These are phyloP conservation scores for Lycorma delicatula DNA, from an alignment of 1,140 invertebrate genomes.

Conservation along the genomic window DNA sequence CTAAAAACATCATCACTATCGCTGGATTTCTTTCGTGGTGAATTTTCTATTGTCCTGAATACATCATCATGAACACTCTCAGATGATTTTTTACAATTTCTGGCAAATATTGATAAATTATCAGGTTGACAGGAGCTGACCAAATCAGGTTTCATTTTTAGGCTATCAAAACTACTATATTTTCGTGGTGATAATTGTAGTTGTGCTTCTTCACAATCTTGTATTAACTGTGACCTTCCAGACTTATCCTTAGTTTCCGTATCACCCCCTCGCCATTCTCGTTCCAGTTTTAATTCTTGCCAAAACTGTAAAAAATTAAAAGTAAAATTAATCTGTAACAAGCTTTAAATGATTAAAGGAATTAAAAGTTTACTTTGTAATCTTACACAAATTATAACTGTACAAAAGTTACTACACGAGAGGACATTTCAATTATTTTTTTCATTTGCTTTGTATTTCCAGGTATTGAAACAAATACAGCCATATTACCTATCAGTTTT, in stretches of 20 bases:
- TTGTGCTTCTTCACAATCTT: slow-evolving; percentile 7
- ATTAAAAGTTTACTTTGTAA: not conserved
- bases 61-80: slow-evolving; percentile 7
- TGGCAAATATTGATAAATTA: not conserved
- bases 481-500: too few relatives aligned
- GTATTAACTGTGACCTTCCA: slow-evolving; percentile 3
- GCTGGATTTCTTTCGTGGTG: slow-evolving; percentile 1
- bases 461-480: too few relatives aligned
- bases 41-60: slow-evolving; percentile 3
- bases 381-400: too few relatives aligned
- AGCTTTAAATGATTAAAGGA: not conserved
- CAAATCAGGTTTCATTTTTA: slow-evolving; percentile 13
- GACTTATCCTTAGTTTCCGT: slow-evolving; percentile 1
- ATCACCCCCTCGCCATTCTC: slow-evolving; percentile 21
- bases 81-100: not conserved
- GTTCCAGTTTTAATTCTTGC: slow-evolving; percentile 48
- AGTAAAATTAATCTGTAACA: slow-evolving; percentile 14
- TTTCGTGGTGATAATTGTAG: not conserved
- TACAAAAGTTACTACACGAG: too few relatives aligned
- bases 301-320: slow-evolving; percentile 46
- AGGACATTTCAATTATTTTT: too few relatives aligned
- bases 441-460: too few relatives aligned
- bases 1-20: not conserved
- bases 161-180: slow-evolving; percentile 15
- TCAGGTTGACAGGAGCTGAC: slow-evolving; percentile 14